Evolutionary conservation across 2,797 vertebrate genomes (phyloP).

Genomic region (Falco rusticolus): DNA sequence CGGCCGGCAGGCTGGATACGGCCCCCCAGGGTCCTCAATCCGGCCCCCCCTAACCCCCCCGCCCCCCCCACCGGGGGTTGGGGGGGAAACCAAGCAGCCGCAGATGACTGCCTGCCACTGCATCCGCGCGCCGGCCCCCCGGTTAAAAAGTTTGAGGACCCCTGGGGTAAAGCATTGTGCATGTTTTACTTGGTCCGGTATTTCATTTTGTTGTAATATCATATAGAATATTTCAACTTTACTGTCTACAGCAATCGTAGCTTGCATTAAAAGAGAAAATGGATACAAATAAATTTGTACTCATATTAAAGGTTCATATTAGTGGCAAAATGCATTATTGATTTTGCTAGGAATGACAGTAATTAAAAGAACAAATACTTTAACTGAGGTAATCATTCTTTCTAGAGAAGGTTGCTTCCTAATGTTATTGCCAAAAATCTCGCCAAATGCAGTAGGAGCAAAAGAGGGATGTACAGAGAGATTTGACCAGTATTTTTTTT

Average conservation of each 20-base stretch:
- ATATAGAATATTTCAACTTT: background rate
- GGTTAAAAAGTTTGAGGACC: too few relatives aligned
- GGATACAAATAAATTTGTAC: background rate
- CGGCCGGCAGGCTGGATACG: too few relatives aligned
- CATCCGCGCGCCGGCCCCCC: too few relatives aligned
- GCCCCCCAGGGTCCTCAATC: too few relatives aligned
- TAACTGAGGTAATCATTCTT: background rate
- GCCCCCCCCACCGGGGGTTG: too few relatives aligned
- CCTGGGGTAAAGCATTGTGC: background rate
- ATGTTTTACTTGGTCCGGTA: background rate
- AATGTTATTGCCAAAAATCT: background rate
- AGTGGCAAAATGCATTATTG: background rate
- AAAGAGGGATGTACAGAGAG: background rate
- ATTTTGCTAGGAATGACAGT: background rate
- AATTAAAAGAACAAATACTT: conserved; percentile 38
- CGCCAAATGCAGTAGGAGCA: background rate
- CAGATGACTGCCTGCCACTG: too few relatives aligned
- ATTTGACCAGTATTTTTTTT: background rate
- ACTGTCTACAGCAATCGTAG: background rate
- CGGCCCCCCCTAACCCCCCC: too few relatives aligned
- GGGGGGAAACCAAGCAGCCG: too few relatives aligned
- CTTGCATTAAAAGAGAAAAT: background rate
- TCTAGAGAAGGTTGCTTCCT: background rate
- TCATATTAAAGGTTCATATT: background rate
- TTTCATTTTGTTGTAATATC: background rate